Evolutionary conservation across 2,888 invertebrate species (phyloP).

Genomic region (Dermolepida albohirtum): DNA sequence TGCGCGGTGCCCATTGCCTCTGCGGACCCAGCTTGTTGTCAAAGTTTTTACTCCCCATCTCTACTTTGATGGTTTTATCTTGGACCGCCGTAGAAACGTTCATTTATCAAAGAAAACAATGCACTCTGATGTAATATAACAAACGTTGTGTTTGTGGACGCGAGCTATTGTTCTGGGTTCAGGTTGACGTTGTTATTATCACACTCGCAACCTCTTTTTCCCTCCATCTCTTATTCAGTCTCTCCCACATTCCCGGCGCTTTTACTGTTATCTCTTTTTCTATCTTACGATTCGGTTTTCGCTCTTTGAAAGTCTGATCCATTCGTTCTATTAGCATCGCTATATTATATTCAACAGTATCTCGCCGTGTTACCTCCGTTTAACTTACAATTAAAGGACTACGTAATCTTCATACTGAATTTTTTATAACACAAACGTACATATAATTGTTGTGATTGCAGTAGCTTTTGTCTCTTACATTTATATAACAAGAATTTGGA

Average conservation of each 20-base stretch:
- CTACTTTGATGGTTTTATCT: slow-evolving; percentile 62
- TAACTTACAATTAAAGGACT: background rate
- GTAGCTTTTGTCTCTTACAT: too few species aligned
- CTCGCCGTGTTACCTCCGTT: background rate
- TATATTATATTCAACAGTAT: background rate
- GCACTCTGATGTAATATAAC: slow-evolving; percentile 58
- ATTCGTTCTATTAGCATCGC: slow-evolving; percentile 1
- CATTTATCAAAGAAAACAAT: slow-evolving; percentile 64
- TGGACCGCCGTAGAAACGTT: slow-evolving; percentile 57
- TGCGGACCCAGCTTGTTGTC: slow-evolving; percentile 51
- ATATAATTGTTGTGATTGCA: too few species aligned
- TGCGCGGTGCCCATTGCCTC: slow-evolving; percentile 18
- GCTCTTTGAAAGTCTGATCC: slow-evolving; percentile 28
- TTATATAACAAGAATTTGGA: too few species aligned
- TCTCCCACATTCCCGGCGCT: background rate
- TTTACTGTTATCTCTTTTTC: background rate
- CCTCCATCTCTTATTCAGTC: background rate
- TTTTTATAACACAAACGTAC: too few species aligned
- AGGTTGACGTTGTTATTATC: slow-evolving; percentile 43
- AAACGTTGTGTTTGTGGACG: slow-evolving; percentile 43
- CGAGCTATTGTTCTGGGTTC: slow-evolving; percentile 42
- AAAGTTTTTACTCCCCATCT: slow-evolving; percentile 56
- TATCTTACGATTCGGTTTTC: background rate
- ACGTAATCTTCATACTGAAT: too few species aligned
- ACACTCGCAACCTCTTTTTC: slow-evolving; percentile 36